Conservation (phyloP, 2,888 invertebrate species). For the Cataglyphis cursor region DNA sequence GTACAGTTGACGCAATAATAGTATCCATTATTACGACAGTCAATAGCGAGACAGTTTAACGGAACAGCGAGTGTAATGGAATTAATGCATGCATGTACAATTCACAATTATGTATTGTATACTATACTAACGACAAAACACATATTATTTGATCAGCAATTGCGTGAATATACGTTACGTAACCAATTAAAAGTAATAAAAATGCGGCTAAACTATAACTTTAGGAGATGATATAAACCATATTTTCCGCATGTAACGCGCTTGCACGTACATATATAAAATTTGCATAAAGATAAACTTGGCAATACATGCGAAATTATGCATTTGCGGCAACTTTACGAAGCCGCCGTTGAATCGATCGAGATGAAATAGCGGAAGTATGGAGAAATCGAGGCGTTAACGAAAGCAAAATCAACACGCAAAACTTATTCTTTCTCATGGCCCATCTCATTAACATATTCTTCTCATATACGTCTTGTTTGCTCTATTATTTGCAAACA, state of each 20-base stretch:
- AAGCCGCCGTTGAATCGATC: neutral
- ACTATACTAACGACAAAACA: neutral
- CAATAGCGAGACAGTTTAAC: neutral
- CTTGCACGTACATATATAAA: neutral
- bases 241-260: neutral
- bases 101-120: neutral
- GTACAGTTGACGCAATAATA: slow-evolving; percentile 22
- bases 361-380: slow-evolving; percentile 25
- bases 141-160: neutral
- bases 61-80: slow-evolving; percentile 18
- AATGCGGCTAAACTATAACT: neutral
- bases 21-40: slow-evolving; percentile 6
- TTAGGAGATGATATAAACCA: neutral
- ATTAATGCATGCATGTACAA: neutral
- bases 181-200: slow-evolving; percentile 10
- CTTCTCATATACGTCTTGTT: neutral
- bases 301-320: slow-evolving; percentile 12
- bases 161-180: neutral
- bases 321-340: neutral
- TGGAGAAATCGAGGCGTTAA: slow-evolving; percentile 17
- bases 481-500: neutral
- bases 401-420: slow-evolving; percentile 9
- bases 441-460: neutral
- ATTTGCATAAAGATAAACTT: slow-evolving; percentile 17
- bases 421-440: neutral